These are phyloP conservation scores for Cyanoliseus patagonus DNA, from an alignment of 2,113 vertebrate species.

Conservation along the genomic window DNA sequence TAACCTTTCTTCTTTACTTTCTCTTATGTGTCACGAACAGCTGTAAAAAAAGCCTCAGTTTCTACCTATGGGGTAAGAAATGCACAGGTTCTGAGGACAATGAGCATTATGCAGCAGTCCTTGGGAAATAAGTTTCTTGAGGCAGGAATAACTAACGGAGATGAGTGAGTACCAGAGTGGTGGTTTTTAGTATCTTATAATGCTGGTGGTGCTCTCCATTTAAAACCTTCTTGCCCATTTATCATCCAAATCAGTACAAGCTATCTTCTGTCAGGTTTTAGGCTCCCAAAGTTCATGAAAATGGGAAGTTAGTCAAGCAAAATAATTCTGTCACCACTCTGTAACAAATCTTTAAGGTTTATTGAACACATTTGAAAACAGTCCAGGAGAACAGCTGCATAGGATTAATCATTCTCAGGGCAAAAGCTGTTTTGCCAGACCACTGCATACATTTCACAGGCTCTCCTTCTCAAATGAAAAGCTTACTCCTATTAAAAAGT, in stretches of 20 bases:
- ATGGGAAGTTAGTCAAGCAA: constrained; percentile 3
- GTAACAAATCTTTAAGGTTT: constrained; percentile 47
- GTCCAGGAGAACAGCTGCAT: constrained; percentile 50
- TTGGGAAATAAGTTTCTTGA: not conserved
- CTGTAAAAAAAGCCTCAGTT: not conserved
- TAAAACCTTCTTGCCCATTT: constrained; percentile 9
- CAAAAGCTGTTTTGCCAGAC: constrained; percentile 21
- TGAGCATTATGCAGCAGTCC: not conserved
- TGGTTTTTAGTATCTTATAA: not conserved
- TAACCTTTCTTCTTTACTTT: not conserved
- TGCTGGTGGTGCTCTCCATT: not conserved
- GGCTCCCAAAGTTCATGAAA: constrained; percentile 33
- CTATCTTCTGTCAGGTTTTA: constrained; percentile 14
- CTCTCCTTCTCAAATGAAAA: not conserved
- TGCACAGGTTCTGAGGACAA: not conserved
- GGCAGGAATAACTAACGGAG: not conserved
- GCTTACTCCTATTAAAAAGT: not conserved
- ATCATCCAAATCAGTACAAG: not conserved
- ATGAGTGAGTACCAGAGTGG: not conserved
- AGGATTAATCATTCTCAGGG: constrained; percentile 19
- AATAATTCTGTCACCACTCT: constrained; percentile 25
- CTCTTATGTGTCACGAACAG: not conserved
- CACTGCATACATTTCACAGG: not conserved
- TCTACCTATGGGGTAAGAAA: not conserved
- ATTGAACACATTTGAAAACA: constrained; percentile 47